Evolutionary conservation across 2,888 invertebrate species (phyloP).

Genomic region (Eulithis prunata): DNA sequence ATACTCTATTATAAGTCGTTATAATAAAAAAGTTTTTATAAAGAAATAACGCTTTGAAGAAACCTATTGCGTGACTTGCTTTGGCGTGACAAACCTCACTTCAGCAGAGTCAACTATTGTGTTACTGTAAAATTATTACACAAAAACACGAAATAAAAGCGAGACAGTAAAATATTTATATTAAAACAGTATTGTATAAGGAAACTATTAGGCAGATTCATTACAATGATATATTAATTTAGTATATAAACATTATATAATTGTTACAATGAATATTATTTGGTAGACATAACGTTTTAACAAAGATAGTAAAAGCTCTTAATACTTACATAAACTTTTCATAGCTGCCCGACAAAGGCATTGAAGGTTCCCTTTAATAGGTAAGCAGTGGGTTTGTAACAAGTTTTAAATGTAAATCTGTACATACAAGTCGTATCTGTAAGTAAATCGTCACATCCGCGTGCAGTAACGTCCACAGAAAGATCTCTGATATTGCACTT

Average conservation of each 20-base stretch:
- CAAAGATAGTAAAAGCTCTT: too few relatives aligned
- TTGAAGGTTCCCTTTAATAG: background rate
- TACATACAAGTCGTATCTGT: slow-evolving; percentile 53
- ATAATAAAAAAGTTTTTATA: slow-evolving; percentile 24
- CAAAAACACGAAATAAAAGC: slow-evolving; percentile 39
- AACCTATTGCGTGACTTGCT: slow-evolving; percentile 48
- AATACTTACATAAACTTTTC: background rate
- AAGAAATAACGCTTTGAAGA: slow-evolving; percentile 21
- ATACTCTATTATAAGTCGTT: slow-evolving; percentile 5
- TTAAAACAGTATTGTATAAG: background rate
- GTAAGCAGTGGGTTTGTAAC: slow-evolving; percentile 1
- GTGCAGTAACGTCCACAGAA: slow-evolving; percentile 58
- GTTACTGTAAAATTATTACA: slow-evolving; percentile 39
- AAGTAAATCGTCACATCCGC: slow-evolving; percentile 73
- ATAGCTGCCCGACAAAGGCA: background rate
- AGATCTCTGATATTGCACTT: slow-evolving; percentile 76
- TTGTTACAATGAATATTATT: too few relatives aligned
- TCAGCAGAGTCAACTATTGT: slow-evolving; percentile 45
- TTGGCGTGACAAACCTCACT: slow-evolving; percentile 59
- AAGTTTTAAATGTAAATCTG: slow-evolving; percentile 6
- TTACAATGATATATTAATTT: too few relatives aligned
- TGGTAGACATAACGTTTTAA: too few relatives aligned
- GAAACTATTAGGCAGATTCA: too few relatives aligned
- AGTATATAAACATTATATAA: too few relatives aligned
- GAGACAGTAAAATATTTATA: slow-evolving; percentile 35